Percentiles rank a stretch among this genome's conserved stretches.
Conservation (phyloP, 2,888 invertebrate species). For the Ophion ventricosus region DNA sequence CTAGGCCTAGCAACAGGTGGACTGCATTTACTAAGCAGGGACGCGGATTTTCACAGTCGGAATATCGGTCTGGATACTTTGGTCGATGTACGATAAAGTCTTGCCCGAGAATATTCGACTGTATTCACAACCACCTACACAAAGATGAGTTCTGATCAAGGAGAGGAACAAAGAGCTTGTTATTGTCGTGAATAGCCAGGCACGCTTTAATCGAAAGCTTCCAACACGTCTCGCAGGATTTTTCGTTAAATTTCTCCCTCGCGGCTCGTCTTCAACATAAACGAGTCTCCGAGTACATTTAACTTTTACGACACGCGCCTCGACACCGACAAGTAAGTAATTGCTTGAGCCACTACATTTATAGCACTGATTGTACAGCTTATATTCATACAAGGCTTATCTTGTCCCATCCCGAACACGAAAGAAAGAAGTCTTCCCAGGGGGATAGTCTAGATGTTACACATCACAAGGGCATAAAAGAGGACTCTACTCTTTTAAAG, state of each 20-base stretch:
- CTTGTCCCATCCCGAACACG: not conserved
- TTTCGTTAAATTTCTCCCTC: constrained; percentile 34
- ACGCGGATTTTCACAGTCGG: constrained; percentile 48
- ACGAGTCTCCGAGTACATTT: constrained; percentile 10
- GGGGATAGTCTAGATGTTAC: not conserved
- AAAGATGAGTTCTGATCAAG: constrained; percentile 8
- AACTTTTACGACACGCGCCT: constrained; percentile 17
- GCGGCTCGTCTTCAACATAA: not conserved
- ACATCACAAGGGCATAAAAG: not conserved
- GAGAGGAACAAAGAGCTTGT: constrained; percentile 9
- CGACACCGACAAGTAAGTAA: constrained; percentile 32
- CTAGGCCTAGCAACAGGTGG: constrained; percentile 80
- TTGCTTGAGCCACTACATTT: constrained; percentile 29
- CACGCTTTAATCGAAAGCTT: not conserved
- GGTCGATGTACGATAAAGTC: not conserved
- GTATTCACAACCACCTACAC: constrained; percentile 11
- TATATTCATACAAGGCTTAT: not conserved
- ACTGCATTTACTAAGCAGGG: constrained; percentile 68
- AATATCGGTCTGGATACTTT: constrained; percentile 20
- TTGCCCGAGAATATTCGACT: constrained; percentile 24
- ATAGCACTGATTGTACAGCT: constrained; percentile 35
- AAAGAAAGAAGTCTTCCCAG: not conserved
- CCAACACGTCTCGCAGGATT: constrained; percentile 18
- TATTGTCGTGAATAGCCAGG: constrained; percentile 14
- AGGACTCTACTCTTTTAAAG: not conserved